phyloP scores from a whole-genome alignment of 1,140 invertebrate species.

The Brachionus angularis region DNA sequence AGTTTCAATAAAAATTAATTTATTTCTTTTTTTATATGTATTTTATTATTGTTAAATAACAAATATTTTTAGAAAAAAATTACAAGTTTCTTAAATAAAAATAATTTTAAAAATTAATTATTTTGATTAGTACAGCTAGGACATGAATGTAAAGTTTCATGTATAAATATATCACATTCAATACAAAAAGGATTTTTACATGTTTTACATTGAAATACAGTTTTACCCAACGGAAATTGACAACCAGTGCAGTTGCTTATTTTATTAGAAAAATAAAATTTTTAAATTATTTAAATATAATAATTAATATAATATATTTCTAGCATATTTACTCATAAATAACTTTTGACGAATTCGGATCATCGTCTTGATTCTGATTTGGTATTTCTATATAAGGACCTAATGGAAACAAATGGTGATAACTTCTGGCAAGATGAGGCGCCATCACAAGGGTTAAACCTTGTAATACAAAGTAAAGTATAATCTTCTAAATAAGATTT shows the following conservation, averaged over 20 bases:
- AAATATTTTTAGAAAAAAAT: too few relatives aligned
- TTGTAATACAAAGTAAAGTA: conserved; percentile 46
- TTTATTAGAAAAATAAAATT: conserved; percentile 25
- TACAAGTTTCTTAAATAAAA: too few relatives aligned
- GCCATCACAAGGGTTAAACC: conserved; percentile 90
- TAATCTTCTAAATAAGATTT: background rate
- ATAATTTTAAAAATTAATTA: too few relatives aligned
- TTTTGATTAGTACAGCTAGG: conserved; percentile 69
- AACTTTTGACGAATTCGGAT: conserved; percentile 74
- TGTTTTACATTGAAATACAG: conserved; percentile 65
- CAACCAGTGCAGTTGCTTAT: conserved; percentile 46
- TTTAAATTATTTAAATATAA: too few relatives aligned
- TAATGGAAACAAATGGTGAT: conserved; percentile 91
- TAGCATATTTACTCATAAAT: too few relatives aligned
- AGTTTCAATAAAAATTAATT: too few relatives aligned
- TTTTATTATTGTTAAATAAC: too few relatives aligned
- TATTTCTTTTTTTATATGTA: too few relatives aligned
- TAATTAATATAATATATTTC: too few relatives aligned
- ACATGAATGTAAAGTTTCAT: conserved; percentile 85
- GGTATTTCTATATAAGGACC: conserved; percentile 70
- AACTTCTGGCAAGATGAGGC: conserved; percentile 89
- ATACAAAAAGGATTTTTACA: conserved; percentile 79
- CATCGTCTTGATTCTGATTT: conserved; percentile 56
- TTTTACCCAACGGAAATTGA: conserved; percentile 61
- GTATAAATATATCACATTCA: conserved; percentile 90